Evolutionary conservation across 1,140 invertebrate species (phyloP), one percentile per base, ranked within the genome.

Genomic region (Euura lappo): DNA sequence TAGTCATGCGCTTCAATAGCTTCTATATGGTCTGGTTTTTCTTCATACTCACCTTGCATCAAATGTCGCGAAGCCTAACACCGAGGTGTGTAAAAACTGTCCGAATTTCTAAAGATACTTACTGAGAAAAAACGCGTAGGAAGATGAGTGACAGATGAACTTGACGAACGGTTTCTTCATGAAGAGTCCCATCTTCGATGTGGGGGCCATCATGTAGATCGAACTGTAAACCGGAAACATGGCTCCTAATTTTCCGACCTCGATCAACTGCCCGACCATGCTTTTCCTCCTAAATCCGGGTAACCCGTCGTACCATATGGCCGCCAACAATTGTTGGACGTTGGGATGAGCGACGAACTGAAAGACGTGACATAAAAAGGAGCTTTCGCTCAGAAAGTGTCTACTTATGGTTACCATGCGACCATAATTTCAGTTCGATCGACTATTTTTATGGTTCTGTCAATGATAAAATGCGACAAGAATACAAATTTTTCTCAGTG

Each of bases 111-210:
- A 28, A 28, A 28, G 28, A 43, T n/a, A 88, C 93, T 92, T 88
- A 95, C 94, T 90, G n/a, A 98, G 89, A 86, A 98, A 97, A 76
- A 95, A 92, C 75, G 94, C 94, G 84, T 98, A 98, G 2, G 95
- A 96, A 3, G 94, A 92, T 4, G 95, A 97, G 82, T 98, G 95
- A 80, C 93, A 94, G 77, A 98, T 96, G 85, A 98, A 98, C 85
- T 98, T 98, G 79, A 98, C 95, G 83, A 98, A 98, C 0, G 97
- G 96, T 80, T 96, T 96, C 83, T 94, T 95, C 91, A 97, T 93
- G 78, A 95, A 95, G 72, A 91, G 86, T 28, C 94, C 96, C 81
- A 94, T 93, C 73, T 93, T 89, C 0, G 94, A 95, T 5, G 92
- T 92, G 0, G 96, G 96, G 0, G 93, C 90, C n/a, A 97, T 79